phyloP scores from a whole-genome alignment of 2,888 invertebrate genomes.

The Heteromurus nitidus region DNA sequence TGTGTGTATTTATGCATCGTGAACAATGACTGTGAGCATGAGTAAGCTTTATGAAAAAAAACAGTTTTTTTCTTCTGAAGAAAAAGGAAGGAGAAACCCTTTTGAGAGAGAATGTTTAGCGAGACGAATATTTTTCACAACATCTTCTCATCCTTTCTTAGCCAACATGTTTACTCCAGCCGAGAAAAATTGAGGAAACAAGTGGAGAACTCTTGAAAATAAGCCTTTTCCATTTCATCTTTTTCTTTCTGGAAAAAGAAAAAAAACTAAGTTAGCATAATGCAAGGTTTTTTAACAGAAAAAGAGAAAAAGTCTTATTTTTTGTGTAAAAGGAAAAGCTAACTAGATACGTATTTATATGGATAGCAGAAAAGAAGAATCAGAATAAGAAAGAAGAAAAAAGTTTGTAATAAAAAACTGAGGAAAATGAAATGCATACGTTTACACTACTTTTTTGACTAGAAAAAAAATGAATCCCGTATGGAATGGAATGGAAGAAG shows the following conservation, averaged over 20 bases:
- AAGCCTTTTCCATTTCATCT: slow-evolving; percentile 15
- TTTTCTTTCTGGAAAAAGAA: not conserved
- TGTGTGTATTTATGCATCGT: too few relatives aligned
- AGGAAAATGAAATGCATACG: slow-evolving; percentile 30
- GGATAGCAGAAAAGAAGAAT: too few relatives aligned
- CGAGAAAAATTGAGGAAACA: slow-evolving; percentile 9
- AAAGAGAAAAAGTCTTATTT: not conserved
- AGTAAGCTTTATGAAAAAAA: too few relatives aligned
- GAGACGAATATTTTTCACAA: too few relatives aligned
- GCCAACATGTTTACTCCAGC: not conserved
- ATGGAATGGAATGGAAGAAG: not conserved
- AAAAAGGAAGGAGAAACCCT: too few relatives aligned
- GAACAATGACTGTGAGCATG: too few relatives aligned
- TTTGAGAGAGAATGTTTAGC: too few relatives aligned
- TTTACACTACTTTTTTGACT: slow-evolving; percentile 7
- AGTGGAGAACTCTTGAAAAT: slow-evolving; percentile 1
- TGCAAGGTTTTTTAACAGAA: not conserved
- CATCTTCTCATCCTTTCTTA: not conserved
- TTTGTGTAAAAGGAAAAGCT: not conserved
- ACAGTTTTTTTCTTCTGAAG: too few relatives aligned
- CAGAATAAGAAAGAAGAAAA: too few relatives aligned
- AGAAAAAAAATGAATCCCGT: slow-evolving; percentile 3
- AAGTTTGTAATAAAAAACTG: slow-evolving; percentile 1
- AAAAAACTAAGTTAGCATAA: slow-evolving; percentile 11
- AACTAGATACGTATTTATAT: not conserved